phyloP scores from a whole-genome alignment of 2,797 vertebrate genomes.

The Gymnoscopelus braueri region DNA sequence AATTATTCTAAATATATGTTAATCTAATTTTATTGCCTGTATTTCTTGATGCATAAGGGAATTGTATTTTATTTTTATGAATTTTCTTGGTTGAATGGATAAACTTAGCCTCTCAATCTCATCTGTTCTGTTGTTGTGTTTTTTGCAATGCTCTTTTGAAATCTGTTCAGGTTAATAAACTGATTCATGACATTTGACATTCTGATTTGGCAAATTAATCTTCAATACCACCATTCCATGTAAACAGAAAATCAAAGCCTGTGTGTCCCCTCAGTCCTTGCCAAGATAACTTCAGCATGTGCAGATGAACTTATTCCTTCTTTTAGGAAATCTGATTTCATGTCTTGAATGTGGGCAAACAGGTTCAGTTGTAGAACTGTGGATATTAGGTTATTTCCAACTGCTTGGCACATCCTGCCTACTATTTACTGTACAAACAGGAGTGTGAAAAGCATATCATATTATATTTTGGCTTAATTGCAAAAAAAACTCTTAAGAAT shows the following conservation, averaged over 20 bases:
- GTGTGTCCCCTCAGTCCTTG: neutral
- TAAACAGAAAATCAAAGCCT: neutral
- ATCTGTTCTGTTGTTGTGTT: slow-evolving; percentile 15
- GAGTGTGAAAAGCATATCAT: neutral
- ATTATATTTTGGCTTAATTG: neutral
- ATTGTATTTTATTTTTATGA: slow-evolving; percentile 60
- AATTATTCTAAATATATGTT: slow-evolving; percentile 70
- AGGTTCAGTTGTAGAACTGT: neutral
- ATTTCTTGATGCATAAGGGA: slow-evolving; percentile 67
- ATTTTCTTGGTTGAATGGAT: slow-evolving; percentile 23
- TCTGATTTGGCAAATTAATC: slow-evolving; percentile 11
- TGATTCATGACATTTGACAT: slow-evolving; percentile 40
- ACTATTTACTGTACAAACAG: slow-evolving; percentile 26
- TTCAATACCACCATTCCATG: neutral
- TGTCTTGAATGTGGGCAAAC: neutral
- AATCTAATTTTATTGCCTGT: slow-evolving; percentile 71
- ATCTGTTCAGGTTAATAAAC: slow-evolving; percentile 69
- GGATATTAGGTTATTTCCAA: slow-evolving; percentile 23
- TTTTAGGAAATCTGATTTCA: neutral
- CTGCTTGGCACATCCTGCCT: neutral
- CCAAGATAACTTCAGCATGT: neutral
- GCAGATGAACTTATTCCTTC: neutral
- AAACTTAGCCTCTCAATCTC: slow-evolving; percentile 20
- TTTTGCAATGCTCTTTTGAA: slow-evolving; percentile 52
- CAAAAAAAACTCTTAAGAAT: too few species aligned